phyloP scores from a whole-genome alignment of 2,888 invertebrate genomes.

The Muscina levida region DNA sequence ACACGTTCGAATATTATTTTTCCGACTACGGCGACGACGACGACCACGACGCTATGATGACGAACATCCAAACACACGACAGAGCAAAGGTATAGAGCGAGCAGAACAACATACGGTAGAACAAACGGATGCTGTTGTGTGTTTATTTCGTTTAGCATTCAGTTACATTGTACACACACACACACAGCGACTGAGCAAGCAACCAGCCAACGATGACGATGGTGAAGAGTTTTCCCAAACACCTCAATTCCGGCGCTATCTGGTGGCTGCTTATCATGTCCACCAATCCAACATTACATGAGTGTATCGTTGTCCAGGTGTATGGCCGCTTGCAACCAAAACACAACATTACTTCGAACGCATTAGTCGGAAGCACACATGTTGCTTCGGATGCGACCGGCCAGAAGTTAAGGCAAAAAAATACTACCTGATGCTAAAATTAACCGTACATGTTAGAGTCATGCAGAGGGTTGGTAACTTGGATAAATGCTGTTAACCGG shows the following conservation, averaged over 20 bases:
- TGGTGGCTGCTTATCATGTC: not conserved
- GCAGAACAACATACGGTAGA: conserved; percentile 31
- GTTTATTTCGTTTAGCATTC: no score
- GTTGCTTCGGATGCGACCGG: conserved; percentile 30
- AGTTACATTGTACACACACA: conserved; percentile 37
- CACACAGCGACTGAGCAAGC: conserved; percentile 2
- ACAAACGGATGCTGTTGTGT: conserved; percentile 43
- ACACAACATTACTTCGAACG: conserved; percentile 52
- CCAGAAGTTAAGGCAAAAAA: not conserved
- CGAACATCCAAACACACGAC: conserved; percentile 29
- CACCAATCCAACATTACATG: conserved; percentile 10
- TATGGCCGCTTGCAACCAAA: conserved; percentile 43
- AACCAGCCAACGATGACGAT: conserved; percentile 19
- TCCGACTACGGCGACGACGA: conserved; percentile 1
- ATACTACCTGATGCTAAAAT: conserved; percentile 56
- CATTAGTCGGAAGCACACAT: conserved; percentile 48
- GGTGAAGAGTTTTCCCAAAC: conserved; percentile 33
- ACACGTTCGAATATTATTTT: conserved; percentile 50
- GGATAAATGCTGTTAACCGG: conserved; percentile 45
- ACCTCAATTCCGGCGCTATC: conserved; percentile 38
- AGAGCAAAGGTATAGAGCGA: conserved; percentile 32
- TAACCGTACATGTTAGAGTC: conserved; percentile 31
- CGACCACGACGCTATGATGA: not conserved
- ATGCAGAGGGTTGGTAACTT: conserved; percentile 36
- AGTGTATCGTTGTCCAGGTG: conserved; percentile 23